Evolutionary conservation across 2,797 vertebrate species (phyloP).

Genomic region (Pelochelys cantorii): DNA sequence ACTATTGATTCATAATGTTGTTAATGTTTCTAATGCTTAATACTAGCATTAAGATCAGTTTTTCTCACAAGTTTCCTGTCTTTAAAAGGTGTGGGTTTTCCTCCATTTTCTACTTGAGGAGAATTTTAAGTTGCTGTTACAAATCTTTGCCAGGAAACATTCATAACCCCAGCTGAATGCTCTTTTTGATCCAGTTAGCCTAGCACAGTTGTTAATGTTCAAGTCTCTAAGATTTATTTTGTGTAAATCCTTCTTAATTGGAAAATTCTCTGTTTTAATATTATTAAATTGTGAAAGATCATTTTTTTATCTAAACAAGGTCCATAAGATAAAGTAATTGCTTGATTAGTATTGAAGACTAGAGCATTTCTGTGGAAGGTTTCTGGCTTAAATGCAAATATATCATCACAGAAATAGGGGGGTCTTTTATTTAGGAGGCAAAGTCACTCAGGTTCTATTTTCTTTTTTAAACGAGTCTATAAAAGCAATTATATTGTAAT

Average conservation of each 20-base stretch:
- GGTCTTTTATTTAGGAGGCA: not conserved
- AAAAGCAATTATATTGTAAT: not conserved
- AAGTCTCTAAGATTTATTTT: constrained; percentile 8
- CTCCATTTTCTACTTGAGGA: constrained; percentile 53
- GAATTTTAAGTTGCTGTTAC: constrained; percentile 68
- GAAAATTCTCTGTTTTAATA: constrained; percentile 62
- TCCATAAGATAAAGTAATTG: constrained; percentile 24
- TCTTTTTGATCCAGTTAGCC: constrained; percentile 49
- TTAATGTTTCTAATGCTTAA: constrained; percentile 32
- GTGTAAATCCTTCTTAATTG: constrained; percentile 41
- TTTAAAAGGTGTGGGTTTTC: constrained; percentile 42
- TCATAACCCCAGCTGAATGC: constrained; percentile 62
- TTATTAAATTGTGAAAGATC: not conserved
- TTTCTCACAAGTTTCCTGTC: constrained; percentile 31
- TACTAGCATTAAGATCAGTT: not conserved
- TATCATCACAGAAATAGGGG: not conserved
- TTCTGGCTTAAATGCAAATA: not conserved
- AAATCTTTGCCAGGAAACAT: constrained; percentile 72
- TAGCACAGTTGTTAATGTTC: constrained; percentile 28
- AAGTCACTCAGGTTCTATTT: not conserved
- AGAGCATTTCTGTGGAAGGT: not conserved
- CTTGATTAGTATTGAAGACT: constrained; percentile 24
- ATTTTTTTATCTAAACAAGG: constrained; percentile 20
- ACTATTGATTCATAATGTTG: not conserved
- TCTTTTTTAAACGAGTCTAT: not conserved